Conservation (phyloP, 1,140 invertebrate species). For the Drosophila pseudoobscura region DNA sequence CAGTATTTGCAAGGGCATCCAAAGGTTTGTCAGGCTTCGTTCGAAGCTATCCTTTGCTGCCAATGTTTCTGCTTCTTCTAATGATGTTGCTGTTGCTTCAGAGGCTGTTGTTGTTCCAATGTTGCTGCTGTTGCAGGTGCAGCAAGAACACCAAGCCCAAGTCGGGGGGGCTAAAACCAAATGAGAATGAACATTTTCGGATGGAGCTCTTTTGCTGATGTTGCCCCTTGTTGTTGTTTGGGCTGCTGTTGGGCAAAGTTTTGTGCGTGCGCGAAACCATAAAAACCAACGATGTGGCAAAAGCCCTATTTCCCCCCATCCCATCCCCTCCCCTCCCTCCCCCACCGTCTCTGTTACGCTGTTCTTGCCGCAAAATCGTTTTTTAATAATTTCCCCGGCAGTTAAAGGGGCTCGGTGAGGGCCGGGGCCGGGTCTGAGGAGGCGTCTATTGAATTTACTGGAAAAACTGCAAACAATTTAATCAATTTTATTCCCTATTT, state of each 20-base stretch:
- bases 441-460: constrained; percentile 48
- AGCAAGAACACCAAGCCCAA: background rate
- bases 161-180: background rate
- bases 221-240: constrained; percentile 6
- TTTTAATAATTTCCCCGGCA: constrained; percentile 62
- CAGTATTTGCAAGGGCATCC: too few species aligned
- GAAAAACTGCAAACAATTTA: constrained; percentile 52
- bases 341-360: background rate
- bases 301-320: constrained; percentile 58
- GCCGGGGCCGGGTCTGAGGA: background rate
- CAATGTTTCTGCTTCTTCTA: background rate
- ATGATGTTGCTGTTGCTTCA: constrained; percentile 16
- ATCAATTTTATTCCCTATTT: constrained; percentile 45
- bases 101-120: constrained; percentile 1
- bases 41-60: too few species aligned
- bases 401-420: background rate
- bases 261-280: constrained; percentile 78
- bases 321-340: background rate
- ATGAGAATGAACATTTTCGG: constrained; percentile 10
- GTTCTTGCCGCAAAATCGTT: constrained; percentile 65
- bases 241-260: constrained; percentile 59
- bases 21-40: too few species aligned
- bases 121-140: constrained; percentile 12
- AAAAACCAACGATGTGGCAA: constrained; percentile 79
- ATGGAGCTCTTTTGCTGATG: constrained; percentile 17